Evolutionary conservation across 2,888 invertebrate genomes (phyloP).

Genomic region (Caenorhabditis japonica): DNA sequence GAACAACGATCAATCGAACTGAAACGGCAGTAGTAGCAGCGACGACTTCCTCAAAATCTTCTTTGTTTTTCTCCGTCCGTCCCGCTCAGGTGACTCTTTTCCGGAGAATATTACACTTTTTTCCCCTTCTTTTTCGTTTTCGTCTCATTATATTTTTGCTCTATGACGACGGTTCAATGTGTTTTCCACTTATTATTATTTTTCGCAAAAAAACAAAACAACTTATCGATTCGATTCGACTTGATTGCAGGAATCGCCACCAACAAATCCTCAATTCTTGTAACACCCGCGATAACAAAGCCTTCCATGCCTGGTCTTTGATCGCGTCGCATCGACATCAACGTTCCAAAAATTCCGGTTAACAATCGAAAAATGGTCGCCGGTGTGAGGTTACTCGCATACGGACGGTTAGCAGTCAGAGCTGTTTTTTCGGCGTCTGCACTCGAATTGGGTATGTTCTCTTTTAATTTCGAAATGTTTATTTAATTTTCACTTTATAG

Average conservation of each 20-base stretch:
- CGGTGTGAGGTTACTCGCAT: slow-evolving; percentile 62
- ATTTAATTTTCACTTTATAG: slow-evolving; percentile 5
- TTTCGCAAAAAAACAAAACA: not conserved
- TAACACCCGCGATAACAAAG: slow-evolving; percentile 13
- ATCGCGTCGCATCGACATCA: no score
- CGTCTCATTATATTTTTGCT: slow-evolving; percentile 32
- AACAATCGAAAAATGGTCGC: slow-evolving; percentile 60
- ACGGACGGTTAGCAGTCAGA: slow-evolving; percentile 66
- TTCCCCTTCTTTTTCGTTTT: slow-evolving; percentile 7
- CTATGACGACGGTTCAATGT: slow-evolving; percentile 25
- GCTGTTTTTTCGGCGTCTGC: slow-evolving; percentile 65
- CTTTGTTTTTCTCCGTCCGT: slow-evolving; percentile 31
- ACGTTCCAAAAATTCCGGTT: slow-evolving; percentile 28
- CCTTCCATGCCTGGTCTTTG: slow-evolving; percentile 29
- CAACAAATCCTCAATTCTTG: slow-evolving; percentile 46
- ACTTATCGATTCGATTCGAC: no score
- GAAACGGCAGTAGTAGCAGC: not conserved
- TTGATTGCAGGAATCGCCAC: slow-evolving; percentile 39
- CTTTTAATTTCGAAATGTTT: not conserved
- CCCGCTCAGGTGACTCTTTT: slow-evolving; percentile 30
- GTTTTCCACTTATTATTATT: slow-evolving; percentile 10
- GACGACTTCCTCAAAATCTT: slow-evolving; percentile 31
- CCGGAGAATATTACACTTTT: slow-evolving; percentile 35
- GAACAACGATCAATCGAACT: slow-evolving; percentile 45
- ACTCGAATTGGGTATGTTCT: slow-evolving; percentile 55